Evolutionary conservation across 2,113 vertebrate genomes (phyloP), one percentile per base, ranked within the genome.

Genomic region (Xiphophorus hellerii): DNA sequence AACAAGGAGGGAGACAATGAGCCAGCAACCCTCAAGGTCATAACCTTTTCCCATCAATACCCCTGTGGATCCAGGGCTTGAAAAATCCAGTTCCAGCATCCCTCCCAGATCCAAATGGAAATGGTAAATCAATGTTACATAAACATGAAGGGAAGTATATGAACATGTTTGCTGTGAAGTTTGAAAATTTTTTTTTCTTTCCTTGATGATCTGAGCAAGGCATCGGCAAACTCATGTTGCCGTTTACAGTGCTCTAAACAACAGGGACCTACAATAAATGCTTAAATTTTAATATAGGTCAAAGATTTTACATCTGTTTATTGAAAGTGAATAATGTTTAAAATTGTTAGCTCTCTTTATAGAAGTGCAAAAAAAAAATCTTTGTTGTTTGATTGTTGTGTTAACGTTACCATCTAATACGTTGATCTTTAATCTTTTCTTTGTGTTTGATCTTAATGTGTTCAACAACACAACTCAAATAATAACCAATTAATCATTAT

Each of bases 1-100:
- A 81, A 68, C 77, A 63, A 73, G 27, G 35, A 65, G 66, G 54
- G 25, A 29, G 33, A 39, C 58, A 83, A 39, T 0, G 3, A 58
- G 51, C 51, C 6, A 58, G 51, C 51, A 58, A 1, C 71, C 42
- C 62, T 71, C 8, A 6, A 73, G 25, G 67, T 77, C 69, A 70
- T 62, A 74, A 42, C 66, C 69, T 22, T 39, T 48, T 48, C 44
- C 17, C 44, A 48, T 48, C 44, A 48, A 48, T 48, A 48, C 44
- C 44, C 44, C 17, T 20, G 44, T 48, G 44, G 42, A 29, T 70
- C 31, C 31, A 27, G 54, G 30, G 3, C 37, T 44, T 35, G 51
- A 58, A n/a, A n/a, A 58, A n/a, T 58, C 20, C 17, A 22, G 17
- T 9, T 22, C 17, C 17, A n/a, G 8, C 51, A 58, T 58, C 2